Percentiles rank a stretch among this genome's conserved stretches.
Evolutionary conservation across 1,140 invertebrate genomes (phyloP).

Genomic region (Macrobrachium rosenbergii): DNA sequence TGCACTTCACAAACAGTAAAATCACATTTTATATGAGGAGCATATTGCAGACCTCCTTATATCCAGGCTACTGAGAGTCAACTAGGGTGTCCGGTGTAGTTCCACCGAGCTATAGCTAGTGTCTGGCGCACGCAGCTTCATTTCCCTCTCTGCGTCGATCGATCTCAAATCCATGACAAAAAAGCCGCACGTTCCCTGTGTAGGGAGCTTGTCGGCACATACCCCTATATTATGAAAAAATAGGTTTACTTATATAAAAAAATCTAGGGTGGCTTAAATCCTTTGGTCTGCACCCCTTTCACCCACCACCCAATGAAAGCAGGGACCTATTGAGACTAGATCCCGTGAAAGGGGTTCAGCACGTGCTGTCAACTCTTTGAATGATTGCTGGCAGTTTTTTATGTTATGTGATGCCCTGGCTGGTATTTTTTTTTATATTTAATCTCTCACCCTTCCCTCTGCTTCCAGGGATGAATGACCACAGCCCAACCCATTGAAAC

Average conservation of each 20-base stretch:
- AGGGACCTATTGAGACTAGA: slow-evolving; percentile 37
- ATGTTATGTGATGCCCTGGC: slow-evolving; percentile 55
- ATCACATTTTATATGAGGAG: slow-evolving; percentile 5
- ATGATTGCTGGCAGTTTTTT: slow-evolving; percentile 57
- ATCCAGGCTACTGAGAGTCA: slow-evolving; percentile 15
- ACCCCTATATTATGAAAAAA: slow-evolving; percentile 57
- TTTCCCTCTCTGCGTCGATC: slow-evolving; percentile 46
- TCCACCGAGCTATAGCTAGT: slow-evolving; percentile 31
- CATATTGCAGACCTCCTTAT: slow-evolving; percentile 23
- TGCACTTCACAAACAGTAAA: slow-evolving; percentile 7
- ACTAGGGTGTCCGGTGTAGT: slow-evolving; percentile 32
- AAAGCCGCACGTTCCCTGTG: slow-evolving; percentile 41
- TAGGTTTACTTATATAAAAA: slow-evolving; percentile 46
- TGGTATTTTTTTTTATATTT: slow-evolving; percentile 52
- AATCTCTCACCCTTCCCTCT: slow-evolving; percentile 51
- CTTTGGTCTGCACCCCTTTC: slow-evolving; percentile 53
- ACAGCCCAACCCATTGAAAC: slow-evolving; percentile 38
- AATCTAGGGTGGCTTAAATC: slow-evolving; percentile 45
- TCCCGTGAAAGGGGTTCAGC: slow-evolving; percentile 52
- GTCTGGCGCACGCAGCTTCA: slow-evolving; percentile 50
- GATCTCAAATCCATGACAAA: slow-evolving; percentile 48
- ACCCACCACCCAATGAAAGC: slow-evolving; percentile 34
- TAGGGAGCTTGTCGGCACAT: slow-evolving; percentile 48
- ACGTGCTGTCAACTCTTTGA: slow-evolving; percentile 53
- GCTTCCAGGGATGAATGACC: slow-evolving; percentile 39